Conservation (phyloP, 2,797 vertebrate species). For the Malacoraja senta region DNA sequence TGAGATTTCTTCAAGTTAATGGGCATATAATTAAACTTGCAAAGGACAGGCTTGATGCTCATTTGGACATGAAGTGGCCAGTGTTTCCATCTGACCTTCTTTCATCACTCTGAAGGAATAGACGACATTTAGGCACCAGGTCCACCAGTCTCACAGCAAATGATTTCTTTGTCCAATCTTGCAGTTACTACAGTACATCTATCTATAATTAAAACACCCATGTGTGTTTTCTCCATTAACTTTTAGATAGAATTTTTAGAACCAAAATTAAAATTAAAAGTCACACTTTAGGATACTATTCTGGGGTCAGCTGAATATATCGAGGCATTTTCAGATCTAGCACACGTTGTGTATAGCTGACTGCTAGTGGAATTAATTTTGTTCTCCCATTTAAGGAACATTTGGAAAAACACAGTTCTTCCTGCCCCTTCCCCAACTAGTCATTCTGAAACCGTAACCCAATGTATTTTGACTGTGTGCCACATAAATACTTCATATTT, state of each 20-base stretch:
- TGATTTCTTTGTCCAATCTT: neutral
- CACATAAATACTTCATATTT: too few relatives aligned
- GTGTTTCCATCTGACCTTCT: constrained; percentile 8
- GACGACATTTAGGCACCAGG: constrained; percentile 29
- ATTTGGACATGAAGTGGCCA: neutral
- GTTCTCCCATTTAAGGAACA: neutral
- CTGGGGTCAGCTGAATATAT: neutral
- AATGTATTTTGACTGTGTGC: neutral
- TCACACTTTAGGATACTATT: neutral
- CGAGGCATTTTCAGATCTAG: neutral
- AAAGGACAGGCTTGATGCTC: neutral
- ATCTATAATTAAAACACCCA: neutral
- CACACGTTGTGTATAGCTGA: neutral
- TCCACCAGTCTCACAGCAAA: neutral
- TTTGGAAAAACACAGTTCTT: neutral
- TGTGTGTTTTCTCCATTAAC: neutral
- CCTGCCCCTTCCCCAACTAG: too few relatives aligned
- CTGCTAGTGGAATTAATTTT: neutral
- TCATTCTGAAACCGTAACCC: too few relatives aligned
- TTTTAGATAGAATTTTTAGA: neutral
- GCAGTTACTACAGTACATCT: too few relatives aligned
- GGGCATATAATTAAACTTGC: neutral
- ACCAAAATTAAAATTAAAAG: neutral
- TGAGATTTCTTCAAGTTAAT: constrained; percentile 2
- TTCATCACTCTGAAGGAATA: neutral